Evolutionary conservation across 1,140 invertebrate species (phyloP).

Genomic region (Camponotus floridanus): DNA sequence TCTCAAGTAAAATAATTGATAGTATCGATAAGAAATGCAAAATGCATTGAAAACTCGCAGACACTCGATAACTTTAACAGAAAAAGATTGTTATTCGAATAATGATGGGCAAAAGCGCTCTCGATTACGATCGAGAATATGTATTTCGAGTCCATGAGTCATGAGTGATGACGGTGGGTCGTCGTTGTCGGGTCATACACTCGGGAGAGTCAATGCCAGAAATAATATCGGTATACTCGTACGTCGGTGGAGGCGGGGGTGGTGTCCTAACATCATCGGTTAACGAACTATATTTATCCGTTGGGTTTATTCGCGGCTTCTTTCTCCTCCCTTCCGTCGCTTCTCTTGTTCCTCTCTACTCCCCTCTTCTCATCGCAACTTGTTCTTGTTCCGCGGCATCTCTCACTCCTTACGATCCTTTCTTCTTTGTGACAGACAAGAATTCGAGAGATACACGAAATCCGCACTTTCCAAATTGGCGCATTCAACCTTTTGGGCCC

Average conservation of each 20-base stretch:
- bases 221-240: conserved; percentile 81
- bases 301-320: conserved; percentile 66
- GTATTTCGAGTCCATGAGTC: conserved; percentile 82
- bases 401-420: conserved; percentile 40
- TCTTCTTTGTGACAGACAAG: conserved; percentile 57
- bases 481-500: conserved; percentile 59
- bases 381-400: conserved; percentile 63
- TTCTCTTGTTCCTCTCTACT: conserved; percentile 22
- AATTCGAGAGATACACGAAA: conserved; percentile 63
- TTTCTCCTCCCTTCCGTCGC: conserved; percentile 51
- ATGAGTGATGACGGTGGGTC: conserved; percentile 77
- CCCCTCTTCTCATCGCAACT: conserved; percentile 41
- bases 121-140: conserved; percentile 70
- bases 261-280: conserved; percentile 79
- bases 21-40: neutral
- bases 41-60: neutral
- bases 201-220: conserved; percentile 82
- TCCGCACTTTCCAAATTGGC: conserved; percentile 63
- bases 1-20: neutral
- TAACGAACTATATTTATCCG: conserved; percentile 83
- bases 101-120: conserved; percentile 60
- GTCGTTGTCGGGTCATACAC: conserved; percentile 73
- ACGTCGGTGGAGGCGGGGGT: conserved; percentile 71
- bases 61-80: conserved; percentile 12
- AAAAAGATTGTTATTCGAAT: conserved; percentile 9